Evolutionary conservation across 2,797 vertebrate genomes (phyloP).

Genomic region (Dryobates pubescens): DNA sequence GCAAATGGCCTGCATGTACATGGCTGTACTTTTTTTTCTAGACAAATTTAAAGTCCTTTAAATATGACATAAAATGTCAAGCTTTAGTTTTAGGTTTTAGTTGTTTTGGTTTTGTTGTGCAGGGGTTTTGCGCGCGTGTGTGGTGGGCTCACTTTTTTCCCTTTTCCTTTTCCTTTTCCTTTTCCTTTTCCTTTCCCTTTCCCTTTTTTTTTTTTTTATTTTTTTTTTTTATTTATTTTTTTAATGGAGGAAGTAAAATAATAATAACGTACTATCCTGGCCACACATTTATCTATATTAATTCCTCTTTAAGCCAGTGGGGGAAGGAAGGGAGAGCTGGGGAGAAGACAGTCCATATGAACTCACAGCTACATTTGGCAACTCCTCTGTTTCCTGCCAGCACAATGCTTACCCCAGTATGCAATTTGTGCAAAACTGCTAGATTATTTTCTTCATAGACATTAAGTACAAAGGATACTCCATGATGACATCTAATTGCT

Average conservation of each 20-base stretch:
- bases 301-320: neutral
- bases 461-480: slow-evolving; percentile 54
- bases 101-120: too few relatives aligned
- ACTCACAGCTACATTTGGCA: neutral
- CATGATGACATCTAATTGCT: slow-evolving; percentile 64
- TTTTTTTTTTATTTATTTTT: neutral
- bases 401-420: neutral
- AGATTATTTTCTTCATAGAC: slow-evolving; percentile 49
- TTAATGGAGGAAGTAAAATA: neutral
- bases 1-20: neutral
- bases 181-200: too few relatives aligned
- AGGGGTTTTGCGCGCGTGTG: too few relatives aligned
- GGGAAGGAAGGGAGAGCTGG: neutral
- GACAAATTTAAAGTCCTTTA: neutral
- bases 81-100: too few relatives aligned
- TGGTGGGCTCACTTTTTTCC: too few relatives aligned
- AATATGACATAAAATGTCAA: too few relatives aligned
- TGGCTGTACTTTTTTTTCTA: neutral
- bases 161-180: too few relatives aligned
- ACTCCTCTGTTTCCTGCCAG: slow-evolving; percentile 11
- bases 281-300: neutral
- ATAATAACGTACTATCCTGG: neutral
- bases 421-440: neutral
- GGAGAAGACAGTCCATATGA: accelerated
- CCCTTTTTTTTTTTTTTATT: too few relatives aligned